Conservation (phyloP, 2,113 vertebrate species). For the Dendropsophus ebraccatus region DNA sequence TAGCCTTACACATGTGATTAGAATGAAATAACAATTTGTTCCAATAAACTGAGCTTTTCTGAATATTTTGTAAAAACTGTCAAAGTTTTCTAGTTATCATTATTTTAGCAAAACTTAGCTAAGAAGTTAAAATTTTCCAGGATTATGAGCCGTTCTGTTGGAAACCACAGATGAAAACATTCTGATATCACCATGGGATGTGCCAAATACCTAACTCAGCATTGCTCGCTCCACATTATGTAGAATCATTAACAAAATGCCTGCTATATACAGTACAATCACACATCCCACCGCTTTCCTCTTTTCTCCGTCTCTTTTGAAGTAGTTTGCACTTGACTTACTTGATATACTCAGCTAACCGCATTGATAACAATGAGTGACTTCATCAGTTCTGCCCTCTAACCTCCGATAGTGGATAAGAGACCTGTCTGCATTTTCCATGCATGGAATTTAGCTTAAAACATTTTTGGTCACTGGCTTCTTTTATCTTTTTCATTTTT, state of each 20-base stretch:
- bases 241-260: neutral
- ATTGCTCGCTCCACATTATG: neutral
- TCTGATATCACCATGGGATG: too few relatives aligned
- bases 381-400: constrained; percentile 2
- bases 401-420: neutral
- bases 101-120: neutral
- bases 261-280: neutral
- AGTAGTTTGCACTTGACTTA: constrained; percentile 8
- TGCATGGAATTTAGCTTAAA: neutral
- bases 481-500: constrained; percentile 15
- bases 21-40: neutral
- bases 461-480: neutral
- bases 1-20: neutral
- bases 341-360: neutral
- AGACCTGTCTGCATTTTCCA: neutral
- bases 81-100: neutral
- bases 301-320: neutral
- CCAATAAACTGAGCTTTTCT: neutral
- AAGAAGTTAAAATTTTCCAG: neutral
- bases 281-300: neutral
- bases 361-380: neutral
- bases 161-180: neutral
- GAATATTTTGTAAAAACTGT: neutral
- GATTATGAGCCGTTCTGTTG: neutral
- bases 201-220: neutral